Evolutionary conservation across 35 echinoderm and acorn worm genomes (phyloP).

Genomic region (Eucidaris tribuloides): DNA sequence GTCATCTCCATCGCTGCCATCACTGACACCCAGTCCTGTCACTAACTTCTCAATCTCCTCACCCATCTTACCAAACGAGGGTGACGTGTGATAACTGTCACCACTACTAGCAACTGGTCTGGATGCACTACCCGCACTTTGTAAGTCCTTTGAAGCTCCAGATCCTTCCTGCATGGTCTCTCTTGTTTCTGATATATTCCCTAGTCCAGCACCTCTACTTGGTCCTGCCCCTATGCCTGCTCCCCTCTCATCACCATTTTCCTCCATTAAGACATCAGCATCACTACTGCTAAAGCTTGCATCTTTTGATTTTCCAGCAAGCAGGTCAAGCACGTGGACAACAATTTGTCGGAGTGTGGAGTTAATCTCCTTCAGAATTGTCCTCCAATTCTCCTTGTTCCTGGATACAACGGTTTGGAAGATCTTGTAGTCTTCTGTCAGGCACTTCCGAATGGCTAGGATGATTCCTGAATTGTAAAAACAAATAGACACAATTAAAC

Average conservation of each 20-base stretch:
- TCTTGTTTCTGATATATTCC: too few species aligned
- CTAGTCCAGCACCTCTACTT: not conserved
- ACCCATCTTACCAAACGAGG: slow-evolving; percentile 95
- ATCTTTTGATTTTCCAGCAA: slow-evolving; percentile 43
- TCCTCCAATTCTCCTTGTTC: slow-evolving; percentile 13
- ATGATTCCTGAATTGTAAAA: slow-evolving; percentile 69
- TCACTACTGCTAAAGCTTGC: not conserved
- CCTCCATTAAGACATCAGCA: not conserved
- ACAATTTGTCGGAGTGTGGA: slow-evolving; percentile 47
- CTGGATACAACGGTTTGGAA: not conserved
- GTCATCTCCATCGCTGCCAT: not conserved
- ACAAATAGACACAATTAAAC: too few species aligned
- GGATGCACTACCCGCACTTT: too few species aligned
- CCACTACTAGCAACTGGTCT: too few species aligned
- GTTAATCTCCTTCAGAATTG: slow-evolving; percentile 44
- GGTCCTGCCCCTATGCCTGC: not conserved
- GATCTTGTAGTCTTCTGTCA: slow-evolving; percentile 19
- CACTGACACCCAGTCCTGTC: slow-evolving; percentile 36
- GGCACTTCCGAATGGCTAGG: slow-evolving; percentile 54
- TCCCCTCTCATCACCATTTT: not conserved
- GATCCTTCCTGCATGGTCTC: too few species aligned
- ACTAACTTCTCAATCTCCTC: slow-evolving; percentile 81
- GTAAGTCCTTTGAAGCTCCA: too few species aligned
- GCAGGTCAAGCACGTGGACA: slow-evolving; percentile 50
- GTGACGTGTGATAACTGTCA: slow-evolving; percentile 39